A percentile compares a stretch with the other conserved stretches of the same genome.
Evolutionary conservation across 2,888 invertebrate species (phyloP).

Genomic region (Laothoe populi): DNA sequence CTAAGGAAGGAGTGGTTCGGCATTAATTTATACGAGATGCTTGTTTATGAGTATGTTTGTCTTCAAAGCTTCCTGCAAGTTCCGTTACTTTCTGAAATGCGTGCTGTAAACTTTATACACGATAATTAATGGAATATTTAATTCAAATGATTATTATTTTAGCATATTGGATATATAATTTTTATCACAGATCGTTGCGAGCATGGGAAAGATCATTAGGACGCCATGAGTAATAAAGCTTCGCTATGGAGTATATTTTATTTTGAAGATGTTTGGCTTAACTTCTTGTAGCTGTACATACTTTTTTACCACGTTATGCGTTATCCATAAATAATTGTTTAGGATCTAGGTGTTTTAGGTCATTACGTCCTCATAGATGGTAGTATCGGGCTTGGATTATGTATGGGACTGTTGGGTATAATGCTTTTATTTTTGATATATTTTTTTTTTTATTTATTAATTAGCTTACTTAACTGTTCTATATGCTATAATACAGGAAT

Average conservation of each 20-base stretch:
- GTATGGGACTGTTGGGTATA: too few species aligned
- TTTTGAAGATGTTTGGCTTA: too few species aligned
- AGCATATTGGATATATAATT: neutral
- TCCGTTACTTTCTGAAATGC: conserved; percentile 11
- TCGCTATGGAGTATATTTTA: neutral
- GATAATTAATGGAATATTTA: neutral
- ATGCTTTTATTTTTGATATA: too few species aligned
- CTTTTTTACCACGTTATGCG: too few species aligned
- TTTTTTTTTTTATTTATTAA: too few species aligned
- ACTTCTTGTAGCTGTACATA: too few species aligned
- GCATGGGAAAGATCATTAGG: neutral
- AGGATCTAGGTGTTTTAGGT: too few species aligned
- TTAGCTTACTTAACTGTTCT: too few species aligned
- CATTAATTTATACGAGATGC: conserved; percentile 55
- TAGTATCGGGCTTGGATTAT: too few species aligned
- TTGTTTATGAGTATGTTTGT: conserved; percentile 34
- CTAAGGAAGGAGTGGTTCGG: conserved; percentile 44
- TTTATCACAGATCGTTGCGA: neutral
- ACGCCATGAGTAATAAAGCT: neutral
- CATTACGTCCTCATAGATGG: too few species aligned
- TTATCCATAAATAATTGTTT: too few species aligned
- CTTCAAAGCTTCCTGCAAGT: conserved; percentile 41
- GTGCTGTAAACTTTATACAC: neutral
- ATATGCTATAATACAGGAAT: too few species aligned
- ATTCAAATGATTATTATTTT: neutral